Conservation (phyloP, 2,888 invertebrate genomes). For the Diaprepes abbreviatus region DNA sequence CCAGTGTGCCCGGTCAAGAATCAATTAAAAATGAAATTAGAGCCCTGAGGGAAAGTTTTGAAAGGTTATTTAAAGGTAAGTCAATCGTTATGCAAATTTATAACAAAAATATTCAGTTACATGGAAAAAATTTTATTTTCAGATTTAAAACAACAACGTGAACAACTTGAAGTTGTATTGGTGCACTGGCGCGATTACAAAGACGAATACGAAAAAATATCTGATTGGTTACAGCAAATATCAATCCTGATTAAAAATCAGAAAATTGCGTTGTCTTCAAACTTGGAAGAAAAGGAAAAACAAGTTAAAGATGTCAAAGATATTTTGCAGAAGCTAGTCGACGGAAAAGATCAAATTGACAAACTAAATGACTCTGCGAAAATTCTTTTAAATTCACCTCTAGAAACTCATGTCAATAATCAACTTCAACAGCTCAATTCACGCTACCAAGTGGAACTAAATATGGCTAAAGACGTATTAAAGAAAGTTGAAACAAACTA, state of each 20-base stretch:
- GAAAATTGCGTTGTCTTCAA: conserved; percentile 85
- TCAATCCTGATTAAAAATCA: conserved; percentile 92
- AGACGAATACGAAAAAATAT: conserved; percentile 91
- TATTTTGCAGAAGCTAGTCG: conserved; percentile 79
- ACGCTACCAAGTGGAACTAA: conserved; percentile 89
- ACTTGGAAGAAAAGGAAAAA: conserved; percentile 85
- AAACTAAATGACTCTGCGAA: conserved; percentile 86
- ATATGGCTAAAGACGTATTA: conserved; percentile 89
- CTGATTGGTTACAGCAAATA: conserved; percentile 94
- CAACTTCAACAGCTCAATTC: conserved; percentile 89
- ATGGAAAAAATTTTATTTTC: conserved; percentile 17
- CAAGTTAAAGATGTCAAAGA: conserved; percentile 87
- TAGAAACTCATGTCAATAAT: conserved; percentile 90
- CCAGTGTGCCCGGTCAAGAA: conserved; percentile 84
- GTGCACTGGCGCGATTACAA: conserved; percentile 91
- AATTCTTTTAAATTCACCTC: conserved; percentile 82
- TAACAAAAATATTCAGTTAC: conserved; percentile 51
- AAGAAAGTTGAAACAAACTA: conserved; percentile 92
- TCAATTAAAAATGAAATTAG: conserved; percentile 88
- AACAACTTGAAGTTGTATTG: conserved; percentile 84
- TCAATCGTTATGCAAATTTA: too few relatives aligned
- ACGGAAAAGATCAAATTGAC: conserved; percentile 86
- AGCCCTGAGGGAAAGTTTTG: conserved; percentile 87
- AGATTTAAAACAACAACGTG: conserved; percentile 88
- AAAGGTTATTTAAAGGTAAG: conserved; percentile 80